Conservation (phyloP, 2,888 invertebrate genomes). For the Philereme transversata region DNA sequence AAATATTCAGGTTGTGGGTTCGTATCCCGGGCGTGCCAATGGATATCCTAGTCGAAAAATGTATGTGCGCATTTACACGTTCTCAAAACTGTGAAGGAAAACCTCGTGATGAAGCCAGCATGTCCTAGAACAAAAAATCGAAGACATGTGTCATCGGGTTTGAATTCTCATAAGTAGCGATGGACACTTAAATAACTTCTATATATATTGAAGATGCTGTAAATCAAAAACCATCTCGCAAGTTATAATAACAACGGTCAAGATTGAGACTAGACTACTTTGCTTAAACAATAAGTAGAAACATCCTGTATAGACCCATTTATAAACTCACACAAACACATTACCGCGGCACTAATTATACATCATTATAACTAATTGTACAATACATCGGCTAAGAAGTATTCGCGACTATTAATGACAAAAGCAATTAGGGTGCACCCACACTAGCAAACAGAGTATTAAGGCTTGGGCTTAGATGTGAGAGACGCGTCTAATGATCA, state of each 20-base stretch:
- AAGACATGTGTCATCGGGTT: no score
- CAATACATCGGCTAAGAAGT: constrained; percentile 79
- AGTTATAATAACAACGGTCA: not conserved
- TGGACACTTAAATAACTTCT: no score
- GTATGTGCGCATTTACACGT: no score
- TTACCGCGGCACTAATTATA: constrained; percentile 69
- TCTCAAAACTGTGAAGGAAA: no score
- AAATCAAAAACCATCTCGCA: not conserved
- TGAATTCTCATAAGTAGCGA: no score
- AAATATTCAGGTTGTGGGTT: no score
- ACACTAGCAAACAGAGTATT: constrained; percentile 54
- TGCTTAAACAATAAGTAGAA: constrained; percentile 32
- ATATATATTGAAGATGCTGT: no score
- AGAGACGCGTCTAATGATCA: constrained; percentile 4
- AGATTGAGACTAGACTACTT: constrained; percentile 21
- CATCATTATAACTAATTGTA: constrained; percentile 83
- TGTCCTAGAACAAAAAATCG: no score
- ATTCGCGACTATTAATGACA: constrained; percentile 83
- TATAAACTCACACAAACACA: constrained; percentile 48
- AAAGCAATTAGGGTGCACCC: constrained; percentile 80
- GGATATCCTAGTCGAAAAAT: no score
- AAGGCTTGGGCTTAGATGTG: constrained; percentile 10
- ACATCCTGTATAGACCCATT: constrained; percentile 38
- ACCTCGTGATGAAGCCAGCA: no score
- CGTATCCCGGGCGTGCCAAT: no score